These are phyloP conservation scores for Meiosimyza decipiens DNA, from an alignment of 2,888 invertebrate genomes.

Conservation along the genomic window DNA sequence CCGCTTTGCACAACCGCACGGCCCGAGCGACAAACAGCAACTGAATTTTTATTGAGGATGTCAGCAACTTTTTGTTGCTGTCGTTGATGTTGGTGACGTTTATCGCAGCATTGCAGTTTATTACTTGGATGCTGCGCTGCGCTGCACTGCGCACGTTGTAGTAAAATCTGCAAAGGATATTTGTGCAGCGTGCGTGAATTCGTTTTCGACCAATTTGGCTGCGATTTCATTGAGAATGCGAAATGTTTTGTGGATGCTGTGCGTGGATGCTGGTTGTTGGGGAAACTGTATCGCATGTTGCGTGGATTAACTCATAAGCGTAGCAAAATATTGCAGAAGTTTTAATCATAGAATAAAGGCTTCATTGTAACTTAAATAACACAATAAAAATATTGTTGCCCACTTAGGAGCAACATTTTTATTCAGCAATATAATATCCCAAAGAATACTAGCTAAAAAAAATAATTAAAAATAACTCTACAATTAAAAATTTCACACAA, in stretches of 20 bases:
- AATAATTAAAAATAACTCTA: too few species aligned
- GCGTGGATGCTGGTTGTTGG: not conserved
- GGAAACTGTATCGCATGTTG: not conserved
- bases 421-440: too few species aligned
- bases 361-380: too few species aligned
- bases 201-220: constrained; percentile 42
- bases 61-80: constrained; percentile 36
- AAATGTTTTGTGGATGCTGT: too few species aligned
- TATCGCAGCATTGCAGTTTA: constrained; percentile 31
- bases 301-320: too few species aligned
- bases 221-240: constrained; percentile 15
- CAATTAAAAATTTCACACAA: too few species aligned
- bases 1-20: constrained; percentile 59
- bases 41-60: constrained; percentile 58
- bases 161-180: constrained; percentile 41
- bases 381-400: too few species aligned
- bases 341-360: too few species aligned
- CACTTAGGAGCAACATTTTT: too few species aligned
- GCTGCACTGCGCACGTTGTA: constrained; percentile 49
- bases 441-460: too few species aligned
- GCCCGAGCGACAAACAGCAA: constrained; percentile 62
- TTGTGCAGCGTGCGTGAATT: constrained; percentile 38
- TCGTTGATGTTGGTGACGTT: constrained; percentile 13
- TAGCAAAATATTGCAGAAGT: too few species aligned
- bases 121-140: constrained; percentile 2